Percentiles rank a stretch among this genome's conserved stretches.
Evolutionary conservation across 2,113 vertebrate genomes (phyloP).

Genomic region (Fregetta grallaria): DNA sequence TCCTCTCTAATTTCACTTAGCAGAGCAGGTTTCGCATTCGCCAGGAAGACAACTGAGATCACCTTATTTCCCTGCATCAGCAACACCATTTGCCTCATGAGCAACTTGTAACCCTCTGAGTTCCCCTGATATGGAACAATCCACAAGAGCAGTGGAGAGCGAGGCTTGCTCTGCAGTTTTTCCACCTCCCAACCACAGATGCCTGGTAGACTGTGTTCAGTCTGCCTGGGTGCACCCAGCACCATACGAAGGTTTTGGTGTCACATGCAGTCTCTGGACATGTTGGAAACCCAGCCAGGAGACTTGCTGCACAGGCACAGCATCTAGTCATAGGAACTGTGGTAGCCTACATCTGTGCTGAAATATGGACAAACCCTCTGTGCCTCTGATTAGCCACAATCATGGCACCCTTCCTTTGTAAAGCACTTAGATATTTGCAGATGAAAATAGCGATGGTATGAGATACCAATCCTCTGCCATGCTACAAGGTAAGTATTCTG

Average conservation of each 20-base stretch:
- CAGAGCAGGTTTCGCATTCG: not conserved
- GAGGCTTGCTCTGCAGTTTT: not conserved
- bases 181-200: not conserved
- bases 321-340: not conserved
- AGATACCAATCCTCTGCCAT: not conserved
- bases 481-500: not conserved
- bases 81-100: not conserved
- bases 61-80: not conserved
- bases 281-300: not conserved
- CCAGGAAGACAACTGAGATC: not conserved
- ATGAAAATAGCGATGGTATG: not conserved
- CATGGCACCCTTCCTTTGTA: too few relatives aligned
- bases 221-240: too few relatives aligned
- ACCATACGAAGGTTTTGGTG: not conserved
- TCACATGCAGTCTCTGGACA: too few relatives aligned
- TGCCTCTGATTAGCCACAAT: not conserved
- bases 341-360: not conserved
- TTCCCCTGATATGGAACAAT: not conserved
- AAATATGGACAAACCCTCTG: not conserved
- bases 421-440: not conserved
- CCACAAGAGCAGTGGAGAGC: not conserved
- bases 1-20: not conserved
- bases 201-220: not conserved
- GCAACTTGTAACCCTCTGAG: not conserved
- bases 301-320: not conserved